phyloP scores from a whole-genome alignment of 2,113 vertebrate species.

The Rana temporaria region DNA sequence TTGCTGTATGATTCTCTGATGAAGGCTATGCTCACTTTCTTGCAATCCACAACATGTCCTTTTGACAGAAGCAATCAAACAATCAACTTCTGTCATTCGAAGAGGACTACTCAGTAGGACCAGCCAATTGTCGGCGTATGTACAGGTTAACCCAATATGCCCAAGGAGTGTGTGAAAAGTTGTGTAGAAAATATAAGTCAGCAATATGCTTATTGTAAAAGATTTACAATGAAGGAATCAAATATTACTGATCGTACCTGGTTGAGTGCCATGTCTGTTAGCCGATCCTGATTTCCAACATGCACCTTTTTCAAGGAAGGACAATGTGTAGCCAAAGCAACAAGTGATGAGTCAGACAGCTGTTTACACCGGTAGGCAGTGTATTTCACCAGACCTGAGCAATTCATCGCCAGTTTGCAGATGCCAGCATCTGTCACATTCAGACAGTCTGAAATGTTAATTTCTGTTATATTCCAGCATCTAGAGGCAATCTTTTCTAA shows the following conservation, averaged over 20 bases:
- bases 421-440: slow-evolving; percentile 92
- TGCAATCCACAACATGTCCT: too few species aligned
- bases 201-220: too few species aligned
- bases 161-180: too few species aligned
- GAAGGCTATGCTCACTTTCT: too few species aligned
- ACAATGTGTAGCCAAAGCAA: slow-evolving; percentile 87
- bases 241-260: slow-evolving; percentile 75
- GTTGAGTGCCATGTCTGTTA: slow-evolving; percentile 90
- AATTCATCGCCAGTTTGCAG: slow-evolving; percentile 87
- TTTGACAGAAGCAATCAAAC: too few species aligned
- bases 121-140: too few species aligned
- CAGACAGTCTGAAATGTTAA: slow-evolving; percentile 97
- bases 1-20: too few species aligned
- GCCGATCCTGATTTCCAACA: slow-evolving; percentile 96
- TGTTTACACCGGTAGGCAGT: slow-evolving; percentile 97
- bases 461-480: slow-evolving; percentile 94
- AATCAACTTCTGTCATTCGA: too few species aligned
- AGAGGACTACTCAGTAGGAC: too few species aligned
- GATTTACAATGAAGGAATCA: too few species aligned
- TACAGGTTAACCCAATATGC: too few species aligned
- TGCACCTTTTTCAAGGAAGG: slow-evolving; percentile 94
- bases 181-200: too few species aligned
- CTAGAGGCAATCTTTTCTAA: slow-evolving; percentile 94
- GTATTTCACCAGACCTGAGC: slow-evolving; percentile 90
- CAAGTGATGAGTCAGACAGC: slow-evolving; percentile 90